phyloP scores from a whole-genome alignment of 2,888 invertebrate species.

The Villa cingulata region DNA sequence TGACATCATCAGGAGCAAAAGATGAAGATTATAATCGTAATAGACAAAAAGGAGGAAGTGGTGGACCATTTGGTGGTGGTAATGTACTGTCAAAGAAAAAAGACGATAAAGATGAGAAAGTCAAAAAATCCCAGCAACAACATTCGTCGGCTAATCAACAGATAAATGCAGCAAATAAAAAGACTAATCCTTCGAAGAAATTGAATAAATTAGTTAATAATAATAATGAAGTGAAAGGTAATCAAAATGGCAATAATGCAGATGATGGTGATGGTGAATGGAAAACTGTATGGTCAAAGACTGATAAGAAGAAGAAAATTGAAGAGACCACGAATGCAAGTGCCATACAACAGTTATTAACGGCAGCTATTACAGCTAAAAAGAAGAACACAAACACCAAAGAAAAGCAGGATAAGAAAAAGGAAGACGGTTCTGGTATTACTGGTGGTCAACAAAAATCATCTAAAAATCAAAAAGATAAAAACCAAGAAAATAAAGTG shows the following conservation, averaged over 20 bases:
- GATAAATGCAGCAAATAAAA: not conserved
- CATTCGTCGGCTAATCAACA: not conserved
- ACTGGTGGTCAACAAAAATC: too few species aligned
- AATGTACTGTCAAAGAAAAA: not conserved
- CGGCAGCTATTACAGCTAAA: not conserved
- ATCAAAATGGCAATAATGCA: too few species aligned
- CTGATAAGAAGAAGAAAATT: slow-evolving; percentile 3
- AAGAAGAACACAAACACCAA: not conserved
- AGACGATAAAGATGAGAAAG: not conserved
- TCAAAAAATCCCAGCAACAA: not conserved
- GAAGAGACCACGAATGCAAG: not conserved
- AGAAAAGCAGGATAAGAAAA: not conserved
- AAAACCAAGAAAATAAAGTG: too few species aligned
- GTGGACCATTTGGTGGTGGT: not conserved
- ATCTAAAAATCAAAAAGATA: too few species aligned
- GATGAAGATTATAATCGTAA: not conserved
- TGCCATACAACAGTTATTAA: not conserved
- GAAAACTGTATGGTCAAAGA: slow-evolving; percentile 3
- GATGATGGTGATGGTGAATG: slow-evolving; percentile 4
- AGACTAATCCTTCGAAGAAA: not conserved
- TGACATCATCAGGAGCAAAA: not conserved
- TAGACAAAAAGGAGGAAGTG: not conserved
- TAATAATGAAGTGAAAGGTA: not conserved
- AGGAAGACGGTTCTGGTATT: too few species aligned
- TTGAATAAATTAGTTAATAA: not conserved